Evolutionary conservation across 2,888 invertebrate genomes (phyloP), one percentile per base, ranked within the genome.

Genomic region (Choreutis nemorana): DNA sequence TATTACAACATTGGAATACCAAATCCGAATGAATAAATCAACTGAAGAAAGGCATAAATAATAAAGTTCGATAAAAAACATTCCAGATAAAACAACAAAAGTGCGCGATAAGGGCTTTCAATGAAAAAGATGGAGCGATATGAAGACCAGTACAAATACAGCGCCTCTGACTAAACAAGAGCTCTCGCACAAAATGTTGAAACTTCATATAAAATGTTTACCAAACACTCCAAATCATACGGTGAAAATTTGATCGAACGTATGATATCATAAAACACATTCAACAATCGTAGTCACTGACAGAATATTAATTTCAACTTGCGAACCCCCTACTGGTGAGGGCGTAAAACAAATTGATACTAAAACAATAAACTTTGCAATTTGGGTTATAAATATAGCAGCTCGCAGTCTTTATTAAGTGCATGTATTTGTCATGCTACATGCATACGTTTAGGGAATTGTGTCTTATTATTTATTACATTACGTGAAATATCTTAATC

Each of bases 261-360:
- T 5, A 18, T 48, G 60, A 70, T 66, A 68, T 63, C 60, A 59
- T 67, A 68, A 70, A 66, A 52, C 54, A 59, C 47, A 44, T 46
- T 45, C 66, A 48, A 71, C 71, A 67, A 56, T 57, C 59, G 57
- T 45, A 57, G 61, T 50, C 57, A 65, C 56, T 55, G 67, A 71
- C 70, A 67, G 68, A 66, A 67, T 72, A 73, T 72, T 72, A 75
- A 73, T 73, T 70, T 64, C 51, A 61, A 53, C 52, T 58, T 62
- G 43, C 39, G 36, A 46, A 48, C 58, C 65, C 64, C 63, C 66
- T 50, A 59, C 54, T 48, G 61, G 35, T 51, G 39, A n/a, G n/a
- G 58, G 52, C 55, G 34, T 31, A 55, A 56, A 66, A 66, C 62
- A 54, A 55, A 59, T 57, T 51, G 48, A 53, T 9, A 11, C 24